Conservation (phyloP, 2,113 vertebrate genomes). For the Trichomycterus rosablanca region DNA sequence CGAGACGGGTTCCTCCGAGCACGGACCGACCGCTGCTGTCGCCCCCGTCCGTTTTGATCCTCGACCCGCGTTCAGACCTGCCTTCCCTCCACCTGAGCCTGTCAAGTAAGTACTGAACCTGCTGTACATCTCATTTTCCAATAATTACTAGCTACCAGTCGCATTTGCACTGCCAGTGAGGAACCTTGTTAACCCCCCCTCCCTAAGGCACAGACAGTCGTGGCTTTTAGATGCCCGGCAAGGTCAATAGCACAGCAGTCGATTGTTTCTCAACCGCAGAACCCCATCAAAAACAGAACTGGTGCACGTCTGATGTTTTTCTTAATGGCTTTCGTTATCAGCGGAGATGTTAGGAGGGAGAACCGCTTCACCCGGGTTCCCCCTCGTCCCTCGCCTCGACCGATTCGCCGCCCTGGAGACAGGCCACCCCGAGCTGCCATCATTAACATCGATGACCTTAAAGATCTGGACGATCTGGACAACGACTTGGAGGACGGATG, state of each 20-base stretch:
- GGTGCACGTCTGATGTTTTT: too few species aligned
- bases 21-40: conserved; percentile 68
- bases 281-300: too few species aligned
- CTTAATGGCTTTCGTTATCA: too few species aligned
- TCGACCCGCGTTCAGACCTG: conserved; percentile 79
- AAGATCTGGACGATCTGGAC: conserved; percentile 92
- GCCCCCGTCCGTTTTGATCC: conserved; percentile 83
- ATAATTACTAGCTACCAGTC: too few species aligned
- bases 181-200: too few species aligned
- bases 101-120: conserved; percentile 78
- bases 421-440: conserved; percentile 82
- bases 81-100: conserved; percentile 78
- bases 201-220: too few species aligned
- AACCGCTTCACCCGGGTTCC: conserved; percentile 67
- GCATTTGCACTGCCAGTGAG: too few species aligned
- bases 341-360: conserved; percentile 76
- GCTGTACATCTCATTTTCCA: too few species aligned
- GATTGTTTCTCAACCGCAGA: too few species aligned
- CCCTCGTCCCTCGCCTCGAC: conserved; percentile 71
- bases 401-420: conserved; percentile 76
- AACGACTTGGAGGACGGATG: conserved; percentile 92
- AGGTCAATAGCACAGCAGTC: too few species aligned
- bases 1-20: conserved; percentile 73
- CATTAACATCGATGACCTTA: conserved; percentile 92
- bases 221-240: too few species aligned